These are phyloP conservation scores for Deilephila elpenor DNA, from an alignment of 2,888 invertebrate species.

Conservation along the genomic window DNA sequence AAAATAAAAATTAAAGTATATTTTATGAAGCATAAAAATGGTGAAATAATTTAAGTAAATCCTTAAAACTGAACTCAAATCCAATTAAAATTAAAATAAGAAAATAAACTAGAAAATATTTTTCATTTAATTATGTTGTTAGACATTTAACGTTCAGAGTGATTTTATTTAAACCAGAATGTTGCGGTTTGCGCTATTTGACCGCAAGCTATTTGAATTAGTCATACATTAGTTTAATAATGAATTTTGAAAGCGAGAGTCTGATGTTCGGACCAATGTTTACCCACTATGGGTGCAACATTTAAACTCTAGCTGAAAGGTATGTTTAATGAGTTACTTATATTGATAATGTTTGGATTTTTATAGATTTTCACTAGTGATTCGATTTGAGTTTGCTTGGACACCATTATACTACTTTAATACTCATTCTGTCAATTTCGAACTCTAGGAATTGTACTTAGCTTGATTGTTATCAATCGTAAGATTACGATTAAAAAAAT, in stretches of 20 bases:
- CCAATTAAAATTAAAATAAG: neutral
- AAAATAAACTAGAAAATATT: neutral
- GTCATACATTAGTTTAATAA: neutral
- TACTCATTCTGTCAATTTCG: too few species aligned
- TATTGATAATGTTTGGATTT: neutral
- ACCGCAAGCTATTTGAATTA: neutral
- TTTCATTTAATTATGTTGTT: neutral
- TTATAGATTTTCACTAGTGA: neutral
- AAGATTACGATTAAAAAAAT: too few species aligned
- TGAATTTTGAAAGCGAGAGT: neutral
- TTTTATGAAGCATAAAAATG: too few species aligned
- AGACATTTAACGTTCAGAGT: neutral
- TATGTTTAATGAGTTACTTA: neutral
- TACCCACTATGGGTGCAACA: neutral
- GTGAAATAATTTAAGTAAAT: too few species aligned
- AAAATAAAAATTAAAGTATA: too few species aligned
- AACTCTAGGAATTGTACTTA: too few species aligned
- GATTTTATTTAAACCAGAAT: neutral
- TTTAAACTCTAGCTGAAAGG: neutral
- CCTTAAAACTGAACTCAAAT: too few species aligned
- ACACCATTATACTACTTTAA: too few species aligned
- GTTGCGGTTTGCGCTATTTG: slow-evolving; percentile 1
- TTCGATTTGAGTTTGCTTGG: too few species aligned
- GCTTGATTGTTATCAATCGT: too few species aligned
- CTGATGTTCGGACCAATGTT: neutral